phyloP scores from a whole-genome alignment of 2,888 invertebrate genomes.

The Litoditis marina region DNA sequence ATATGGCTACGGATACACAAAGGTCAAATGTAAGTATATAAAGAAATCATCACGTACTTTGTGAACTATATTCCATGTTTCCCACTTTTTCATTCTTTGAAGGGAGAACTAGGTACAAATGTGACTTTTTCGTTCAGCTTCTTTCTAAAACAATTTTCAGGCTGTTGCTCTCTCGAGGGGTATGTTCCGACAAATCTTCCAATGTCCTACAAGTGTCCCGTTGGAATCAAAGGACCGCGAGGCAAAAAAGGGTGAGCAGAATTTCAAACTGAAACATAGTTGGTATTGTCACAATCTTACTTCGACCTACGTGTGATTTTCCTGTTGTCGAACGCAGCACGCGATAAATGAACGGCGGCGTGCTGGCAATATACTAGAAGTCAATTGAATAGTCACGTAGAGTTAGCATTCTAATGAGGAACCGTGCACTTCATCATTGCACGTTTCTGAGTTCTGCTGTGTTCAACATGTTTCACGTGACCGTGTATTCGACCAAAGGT shows the following conservation, averaged over 20 bases:
- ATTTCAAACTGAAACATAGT: not conserved
- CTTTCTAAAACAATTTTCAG: too few relatives aligned
- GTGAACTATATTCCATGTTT: not conserved
- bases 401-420: not conserved
- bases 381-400: not conserved
- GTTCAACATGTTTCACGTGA: too few relatives aligned
- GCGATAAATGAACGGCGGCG: too few relatives aligned
- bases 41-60: not conserved
- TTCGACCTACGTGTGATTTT: too few relatives aligned
- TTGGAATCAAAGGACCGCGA: constrained; percentile 9
- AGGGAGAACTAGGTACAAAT: too few relatives aligned
- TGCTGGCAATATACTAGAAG: too few relatives aligned
- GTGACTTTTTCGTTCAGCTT: too few relatives aligned
- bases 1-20: constrained; percentile 16
- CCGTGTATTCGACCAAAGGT: too few relatives aligned
- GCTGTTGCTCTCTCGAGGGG: constrained; percentile 13
- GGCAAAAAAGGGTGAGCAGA: not conserved
- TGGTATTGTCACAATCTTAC: not conserved
- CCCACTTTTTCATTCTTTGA: not conserved
- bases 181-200: constrained; percentile 5
- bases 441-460: too few relatives aligned
- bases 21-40: constrained; percentile 13
- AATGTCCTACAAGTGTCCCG: constrained; percentile 15
- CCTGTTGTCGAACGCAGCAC: too few relatives aligned
- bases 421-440: too few relatives aligned